Evolutionary conservation across 2,113 vertebrate genomes (phyloP).

Genomic region (Sorex fumeus): DNA sequence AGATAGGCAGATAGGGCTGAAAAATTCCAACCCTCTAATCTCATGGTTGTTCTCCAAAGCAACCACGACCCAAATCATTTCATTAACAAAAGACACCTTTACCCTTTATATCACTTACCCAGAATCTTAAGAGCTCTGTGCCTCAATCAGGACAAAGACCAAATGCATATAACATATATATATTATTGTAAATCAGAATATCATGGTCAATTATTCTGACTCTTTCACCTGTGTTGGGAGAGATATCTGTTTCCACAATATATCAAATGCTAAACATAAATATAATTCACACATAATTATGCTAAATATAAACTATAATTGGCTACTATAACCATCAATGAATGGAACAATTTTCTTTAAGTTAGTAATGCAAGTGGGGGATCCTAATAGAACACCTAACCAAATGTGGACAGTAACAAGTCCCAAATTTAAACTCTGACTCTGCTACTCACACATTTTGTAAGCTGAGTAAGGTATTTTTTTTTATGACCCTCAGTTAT

Average conservation of each 20-base stretch:
- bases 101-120: neutral
- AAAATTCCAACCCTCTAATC: neutral
- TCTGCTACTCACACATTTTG: neutral
- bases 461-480: neutral
- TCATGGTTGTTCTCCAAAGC: neutral
- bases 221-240: neutral
- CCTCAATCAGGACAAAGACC: neutral
- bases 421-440: neutral
- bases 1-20: neutral
- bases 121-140: neutral
- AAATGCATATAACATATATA: neutral
- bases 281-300: no score
- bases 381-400: conserved; percentile 1
- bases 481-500: neutral
- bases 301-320: no score
- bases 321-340: neutral
- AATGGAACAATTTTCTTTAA: neutral
- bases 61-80: no score
- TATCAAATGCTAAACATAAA: neutral
- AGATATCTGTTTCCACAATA: neutral
- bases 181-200: neutral
- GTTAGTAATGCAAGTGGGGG: neutral
- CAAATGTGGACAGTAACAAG: neutral
- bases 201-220: conserved; percentile 40
- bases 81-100: neutral